These are phyloP conservation scores for Caenorhabditis briggsae DNA, from an alignment of 1,140 invertebrate species.

Conservation along the genomic window DNA sequence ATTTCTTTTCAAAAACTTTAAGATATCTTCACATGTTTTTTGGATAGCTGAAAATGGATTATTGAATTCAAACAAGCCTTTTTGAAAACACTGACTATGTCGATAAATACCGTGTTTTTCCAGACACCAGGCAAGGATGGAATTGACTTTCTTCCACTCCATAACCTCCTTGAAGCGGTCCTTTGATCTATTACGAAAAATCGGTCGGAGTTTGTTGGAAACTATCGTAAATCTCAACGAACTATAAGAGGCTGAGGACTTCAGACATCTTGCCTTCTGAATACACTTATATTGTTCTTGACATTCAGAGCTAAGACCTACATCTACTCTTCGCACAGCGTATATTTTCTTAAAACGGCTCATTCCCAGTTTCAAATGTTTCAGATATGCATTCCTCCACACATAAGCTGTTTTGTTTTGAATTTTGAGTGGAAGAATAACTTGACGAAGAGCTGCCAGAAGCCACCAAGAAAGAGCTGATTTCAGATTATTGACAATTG, in stretches of 20 bases:
- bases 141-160: slow-evolving; percentile 24
- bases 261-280: too few relatives aligned
- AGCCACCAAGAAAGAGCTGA: neutral
- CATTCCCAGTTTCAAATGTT: neutral
- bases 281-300: too few relatives aligned
- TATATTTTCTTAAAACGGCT: slow-evolving; percentile 7
- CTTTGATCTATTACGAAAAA: neutral
- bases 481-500: slow-evolving; percentile 29
- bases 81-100: neutral
- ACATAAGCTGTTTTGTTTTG: too few relatives aligned
- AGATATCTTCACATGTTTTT: neutral
- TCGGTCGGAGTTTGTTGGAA: slow-evolving; percentile 1
- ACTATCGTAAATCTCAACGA: neutral
- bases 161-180: neutral
- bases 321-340: neutral
- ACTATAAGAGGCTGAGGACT: neutral
- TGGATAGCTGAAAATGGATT: neutral
- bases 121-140: slow-evolving; percentile 6
- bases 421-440: slow-evolving; percentile 2
- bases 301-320: neutral
- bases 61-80: neutral
- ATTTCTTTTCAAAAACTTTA: neutral
- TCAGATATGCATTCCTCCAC: neutral
- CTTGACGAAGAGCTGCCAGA: neutral
- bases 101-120: neutral